Base-by-base conservation (phyloP, 2,888 invertebrate genomes). In the Caenorhabditis wallacei region DNA sequence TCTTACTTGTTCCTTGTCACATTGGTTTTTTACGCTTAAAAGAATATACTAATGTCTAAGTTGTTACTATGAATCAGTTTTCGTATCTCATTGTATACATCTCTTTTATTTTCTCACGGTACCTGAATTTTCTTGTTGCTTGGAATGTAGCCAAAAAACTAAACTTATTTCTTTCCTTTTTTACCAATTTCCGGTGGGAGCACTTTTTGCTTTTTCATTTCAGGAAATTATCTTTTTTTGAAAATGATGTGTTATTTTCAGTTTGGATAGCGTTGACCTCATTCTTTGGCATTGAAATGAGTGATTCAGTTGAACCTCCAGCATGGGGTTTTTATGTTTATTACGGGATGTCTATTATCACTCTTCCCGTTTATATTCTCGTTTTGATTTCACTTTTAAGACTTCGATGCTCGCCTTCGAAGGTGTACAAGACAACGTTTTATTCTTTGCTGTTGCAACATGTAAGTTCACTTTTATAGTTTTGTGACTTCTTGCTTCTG, bases 371-470 rank as follows among this genome's bases (percentile, higher is more conserved):
- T 2, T 81, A 81, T 43, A 10, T 76, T n/a, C 1, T 66, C 18
- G 70, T 81, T 26, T 20, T 70, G 1, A 18, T 81, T 18, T 81
- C 40, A 13, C 68, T 81, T n/a, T 2, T 76, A 16, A 46, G 59
- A 37, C 53, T 81, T 26, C 69, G 81, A 16, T 18, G 37, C 5
- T 18, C 46, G 4, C 10, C 43, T 35, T 63, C 70, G 2, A 71
- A 68, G 8, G 46, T 18, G 2, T 82, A 68, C 22, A 53, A 37
- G 2, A 46, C 57, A 0, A 82, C 82, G 1, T 82, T 82, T 26
- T 78, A 82, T 26, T 68, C 78, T 16, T 22, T 82, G 13, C 22
- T 82, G 1, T 64, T 82, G 20, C 82, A 82, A 35, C 82, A 82
- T 71, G 82, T 82, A 16, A 59, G 82, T 74, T 48, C 22, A 2